phyloP scores from a whole-genome alignment of 2,797 vertebrate species.

The Mareca penelope region DNA sequence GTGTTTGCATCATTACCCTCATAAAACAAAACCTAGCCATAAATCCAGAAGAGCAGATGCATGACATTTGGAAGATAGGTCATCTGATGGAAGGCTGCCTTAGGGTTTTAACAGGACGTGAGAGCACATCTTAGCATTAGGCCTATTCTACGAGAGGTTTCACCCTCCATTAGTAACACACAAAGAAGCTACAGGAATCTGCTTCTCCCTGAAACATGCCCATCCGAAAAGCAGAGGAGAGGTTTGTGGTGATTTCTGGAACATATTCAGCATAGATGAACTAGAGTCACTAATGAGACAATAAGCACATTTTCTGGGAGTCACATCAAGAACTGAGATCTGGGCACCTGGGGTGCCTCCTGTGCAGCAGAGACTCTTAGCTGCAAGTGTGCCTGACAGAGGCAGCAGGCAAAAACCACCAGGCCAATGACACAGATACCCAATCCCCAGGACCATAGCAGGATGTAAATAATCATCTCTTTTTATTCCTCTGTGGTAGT shows the following conservation, averaged over 20 bases:
- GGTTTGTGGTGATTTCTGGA: background rate
- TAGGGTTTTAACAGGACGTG: background rate
- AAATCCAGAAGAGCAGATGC: background rate
- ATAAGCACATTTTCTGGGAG: background rate
- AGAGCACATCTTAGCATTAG: background rate
- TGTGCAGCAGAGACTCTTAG: background rate
- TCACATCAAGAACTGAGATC: background rate
- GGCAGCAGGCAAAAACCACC: background rate
- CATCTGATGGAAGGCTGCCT: background rate
- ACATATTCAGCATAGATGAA: background rate
- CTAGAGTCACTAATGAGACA: background rate
- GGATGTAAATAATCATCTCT: background rate
- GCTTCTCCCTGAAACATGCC: background rate
- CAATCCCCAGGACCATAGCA: too few relatives aligned
- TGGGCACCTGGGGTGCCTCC: too few relatives aligned
- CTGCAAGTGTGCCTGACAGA: background rate
- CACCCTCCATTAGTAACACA: too few relatives aligned
- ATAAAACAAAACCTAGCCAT: background rate
- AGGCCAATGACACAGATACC: background rate
- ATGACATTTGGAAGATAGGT: too few relatives aligned
- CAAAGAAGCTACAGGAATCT: background rate
- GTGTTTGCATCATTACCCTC: background rate
- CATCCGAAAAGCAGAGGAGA: background rate
- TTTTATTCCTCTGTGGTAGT: background rate
- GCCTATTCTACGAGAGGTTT: background rate